Conservation (phyloP, 2,888 invertebrate species). For the Gnatocerus cornutus region DNA sequence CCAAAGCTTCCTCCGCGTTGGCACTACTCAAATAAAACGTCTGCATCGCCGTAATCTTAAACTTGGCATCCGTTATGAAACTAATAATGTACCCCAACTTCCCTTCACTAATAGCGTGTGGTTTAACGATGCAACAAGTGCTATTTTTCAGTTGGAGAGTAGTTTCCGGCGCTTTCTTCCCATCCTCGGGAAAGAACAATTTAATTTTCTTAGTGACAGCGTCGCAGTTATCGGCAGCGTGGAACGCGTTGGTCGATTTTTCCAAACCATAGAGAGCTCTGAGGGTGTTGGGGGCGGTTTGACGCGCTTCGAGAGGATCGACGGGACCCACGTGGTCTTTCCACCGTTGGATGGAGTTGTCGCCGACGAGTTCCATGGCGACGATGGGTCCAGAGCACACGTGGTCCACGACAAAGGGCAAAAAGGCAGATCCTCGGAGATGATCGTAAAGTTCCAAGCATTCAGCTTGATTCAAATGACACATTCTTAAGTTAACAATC, state of each 20-base stretch:
- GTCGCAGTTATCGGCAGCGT: constrained; percentile 77
- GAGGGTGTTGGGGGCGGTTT: constrained; percentile 74
- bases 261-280: constrained; percentile 80
- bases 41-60: constrained; percentile 85
- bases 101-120: constrained; percentile 88
- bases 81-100: constrained; percentile 81
- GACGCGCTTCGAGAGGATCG: constrained; percentile 76
- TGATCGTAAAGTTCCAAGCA: constrained; percentile 78
- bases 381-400: constrained; percentile 81
- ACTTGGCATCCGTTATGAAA: constrained; percentile 81
- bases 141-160: constrained; percentile 78
- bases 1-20: constrained; percentile 93
- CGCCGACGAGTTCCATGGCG: constrained; percentile 83
- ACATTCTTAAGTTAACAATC: constrained; percentile 78
- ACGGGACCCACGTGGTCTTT: constrained; percentile 76
- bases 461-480: constrained; percentile 78
- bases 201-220: constrained; percentile 74
- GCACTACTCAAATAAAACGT: constrained; percentile 85
- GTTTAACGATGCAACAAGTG: constrained; percentile 90
- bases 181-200: constrained; percentile 76
- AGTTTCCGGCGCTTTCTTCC: constrained; percentile 62
- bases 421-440: constrained; percentile 75
- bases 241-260: constrained; percentile 79
- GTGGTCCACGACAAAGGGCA: constrained; percentile 78
- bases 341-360: constrained; percentile 78